Evolutionary conservation across 2,797 vertebrate genomes (phyloP).

Genomic region (Arremon brunneinucha): DNA sequence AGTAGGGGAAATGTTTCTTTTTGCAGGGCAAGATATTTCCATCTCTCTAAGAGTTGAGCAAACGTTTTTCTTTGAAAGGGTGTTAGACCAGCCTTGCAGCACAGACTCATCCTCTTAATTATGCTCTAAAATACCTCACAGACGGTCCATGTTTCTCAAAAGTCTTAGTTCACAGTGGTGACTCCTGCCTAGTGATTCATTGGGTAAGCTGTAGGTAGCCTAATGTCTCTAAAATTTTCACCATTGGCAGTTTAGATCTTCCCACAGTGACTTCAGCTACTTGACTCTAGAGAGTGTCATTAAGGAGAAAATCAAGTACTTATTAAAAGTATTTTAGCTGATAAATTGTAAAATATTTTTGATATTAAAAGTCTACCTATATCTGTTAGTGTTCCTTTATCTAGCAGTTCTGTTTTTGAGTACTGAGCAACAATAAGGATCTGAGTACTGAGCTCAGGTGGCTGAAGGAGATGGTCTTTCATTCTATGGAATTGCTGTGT

Average conservation of each 20-base stretch:
- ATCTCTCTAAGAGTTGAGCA: background rate
- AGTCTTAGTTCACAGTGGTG: background rate
- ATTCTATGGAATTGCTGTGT: background rate
- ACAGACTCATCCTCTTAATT: background rate
- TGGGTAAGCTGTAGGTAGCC: background rate
- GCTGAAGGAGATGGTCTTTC: background rate
- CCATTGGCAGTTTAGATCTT: background rate
- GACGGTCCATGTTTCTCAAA: background rate
- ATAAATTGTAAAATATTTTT: background rate
- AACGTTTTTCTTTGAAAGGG: background rate
- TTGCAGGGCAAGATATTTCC: background rate
- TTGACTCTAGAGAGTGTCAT: background rate
- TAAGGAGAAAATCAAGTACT: background rate
- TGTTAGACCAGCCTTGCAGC: background rate
- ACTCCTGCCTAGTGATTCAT: background rate
- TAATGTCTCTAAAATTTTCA: background rate
- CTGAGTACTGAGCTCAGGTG: background rate
- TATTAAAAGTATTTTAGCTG: background rate
- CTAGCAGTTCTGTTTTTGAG: background rate
- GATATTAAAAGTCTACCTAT: background rate
- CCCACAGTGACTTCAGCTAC: background rate
- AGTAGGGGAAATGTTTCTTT: background rate
- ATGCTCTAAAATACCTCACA: background rate
- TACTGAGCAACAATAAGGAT: background rate
- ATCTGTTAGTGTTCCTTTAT: background rate